Conservation (phyloP, 2,113 vertebrate species). For the Rattus rattus region DNA sequence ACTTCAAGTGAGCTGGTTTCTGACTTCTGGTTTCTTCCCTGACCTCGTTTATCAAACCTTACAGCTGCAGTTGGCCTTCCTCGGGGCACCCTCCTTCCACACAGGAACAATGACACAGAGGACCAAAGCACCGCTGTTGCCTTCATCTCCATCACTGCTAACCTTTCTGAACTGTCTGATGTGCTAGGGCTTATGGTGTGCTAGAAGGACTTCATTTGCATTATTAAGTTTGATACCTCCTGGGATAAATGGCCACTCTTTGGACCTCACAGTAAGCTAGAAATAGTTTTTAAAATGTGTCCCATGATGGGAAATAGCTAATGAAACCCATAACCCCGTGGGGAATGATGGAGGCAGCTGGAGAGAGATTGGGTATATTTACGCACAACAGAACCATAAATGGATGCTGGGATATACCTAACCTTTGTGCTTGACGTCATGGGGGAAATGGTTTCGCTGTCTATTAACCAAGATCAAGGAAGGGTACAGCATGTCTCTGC, state of each 20-base stretch:
- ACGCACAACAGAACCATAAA: slow-evolving; percentile 68
- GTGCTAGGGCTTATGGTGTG: neutral
- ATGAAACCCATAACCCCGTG: slow-evolving; percentile 60
- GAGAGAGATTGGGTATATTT: slow-evolving; percentile 50
- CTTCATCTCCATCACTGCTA: neutral
- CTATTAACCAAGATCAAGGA: slow-evolving; percentile 58
- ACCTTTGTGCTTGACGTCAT: slow-evolving; percentile 80
- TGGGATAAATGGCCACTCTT: slow-evolving; percentile 34
- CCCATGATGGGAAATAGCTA: slow-evolving; percentile 62
- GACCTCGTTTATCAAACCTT: neutral
- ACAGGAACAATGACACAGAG: neutral
- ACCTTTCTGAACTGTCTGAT: neutral
- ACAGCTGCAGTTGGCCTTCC: neutral
- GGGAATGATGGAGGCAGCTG: neutral
- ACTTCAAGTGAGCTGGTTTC: neutral
- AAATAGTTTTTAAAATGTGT: slow-evolving; percentile 53
- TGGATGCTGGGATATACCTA: slow-evolving; percentile 76
- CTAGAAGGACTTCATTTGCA: slow-evolving; percentile 19
- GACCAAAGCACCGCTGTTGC: neutral
- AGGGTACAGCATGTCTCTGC: slow-evolving; percentile 48
- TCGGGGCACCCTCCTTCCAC: neutral
- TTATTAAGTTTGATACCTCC: slow-evolving; percentile 23
- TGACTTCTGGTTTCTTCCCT: neutral
- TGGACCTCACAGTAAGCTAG: slow-evolving; percentile 22
- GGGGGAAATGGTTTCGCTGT: slow-evolving; percentile 58